Base-by-base conservation (phyloP, 2,888 invertebrate species). In the Eueremaeus valkanovi region DNA sequence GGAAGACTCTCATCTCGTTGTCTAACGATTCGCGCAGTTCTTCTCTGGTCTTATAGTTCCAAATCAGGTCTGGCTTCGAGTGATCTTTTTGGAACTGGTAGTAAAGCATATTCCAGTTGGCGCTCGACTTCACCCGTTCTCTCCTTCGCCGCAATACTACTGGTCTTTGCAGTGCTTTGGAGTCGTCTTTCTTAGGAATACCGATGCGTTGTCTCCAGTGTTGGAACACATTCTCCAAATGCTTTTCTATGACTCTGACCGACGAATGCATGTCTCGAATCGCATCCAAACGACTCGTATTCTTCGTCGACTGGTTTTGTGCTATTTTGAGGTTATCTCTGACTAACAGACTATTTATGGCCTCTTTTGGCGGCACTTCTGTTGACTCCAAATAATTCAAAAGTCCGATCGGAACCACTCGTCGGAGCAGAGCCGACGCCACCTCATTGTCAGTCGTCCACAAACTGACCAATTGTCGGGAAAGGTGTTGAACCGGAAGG, bases 11-110 rank as follows among this genome's bases (percentile, higher is more conserved):
- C 73, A 97, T 88, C 84, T 99, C 98, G 83, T 91, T 93, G 83
- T 97, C 95, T 78, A 99, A 86, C 0, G 93, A 92, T 82, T 92
- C 91, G 78, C 94, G 88, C 74, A 99, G 86, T 83, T 99, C 98
- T 84, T 97, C 97, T 72, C 98, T 87, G 0, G 98, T 99, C 91
- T 95, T 96, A 82, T 95, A 95, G 84, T 99, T 99, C 99, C 99
- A 99, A 81, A 99, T 95, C 55, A 99, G 87, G 85, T 98, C 96
- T 0, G 98, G 94, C 83, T 94, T 88, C 76, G 93, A 90, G 83
- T 98, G 98, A 85, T 99, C 96, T 82, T 89, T 89, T 82, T 89
- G 89, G 85, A 99, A 99, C 85, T 94, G 92, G 84, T 93, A 94
- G 85, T 95, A 98, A 86, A 99, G 97, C 79, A 94, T 86, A 73